Percentiles rank a stretch among this genome's conserved stretches.
Conservation (phyloP, 2,113 vertebrate species). For the Accipiter virgatus region DNA sequence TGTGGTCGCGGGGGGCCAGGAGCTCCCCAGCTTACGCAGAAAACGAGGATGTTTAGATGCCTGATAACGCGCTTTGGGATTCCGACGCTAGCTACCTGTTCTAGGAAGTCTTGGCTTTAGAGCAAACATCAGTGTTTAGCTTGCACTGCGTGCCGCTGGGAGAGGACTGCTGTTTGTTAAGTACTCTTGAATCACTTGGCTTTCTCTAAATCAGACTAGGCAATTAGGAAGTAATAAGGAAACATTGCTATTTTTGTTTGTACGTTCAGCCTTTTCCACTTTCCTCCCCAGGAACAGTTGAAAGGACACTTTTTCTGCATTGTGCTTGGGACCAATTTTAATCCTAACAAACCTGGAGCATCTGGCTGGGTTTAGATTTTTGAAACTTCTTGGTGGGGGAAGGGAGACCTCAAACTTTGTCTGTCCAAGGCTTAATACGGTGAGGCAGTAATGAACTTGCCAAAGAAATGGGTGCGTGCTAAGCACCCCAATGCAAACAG, state of each 20-base stretch:
- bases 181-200: not conserved
- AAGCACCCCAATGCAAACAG: not conserved
- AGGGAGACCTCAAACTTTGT: not conserved
- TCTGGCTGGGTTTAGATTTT: not conserved
- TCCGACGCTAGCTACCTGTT: not conserved
- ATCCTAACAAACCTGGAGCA: not conserved
- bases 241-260: not conserved
- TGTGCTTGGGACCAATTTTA: not conserved
- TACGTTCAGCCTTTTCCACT: not conserved
- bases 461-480: not conserved
- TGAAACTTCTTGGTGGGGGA: not conserved
- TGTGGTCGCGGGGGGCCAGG: not conserved
- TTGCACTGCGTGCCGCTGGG: not conserved
- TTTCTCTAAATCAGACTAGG: not conserved
- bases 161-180: not conserved
- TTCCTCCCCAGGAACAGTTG: not conserved
- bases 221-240: not conserved
- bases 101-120: not conserved
- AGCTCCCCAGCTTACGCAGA: not conserved
- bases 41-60: not conserved
- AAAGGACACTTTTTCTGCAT: not conserved
- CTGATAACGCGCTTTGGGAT: not conserved
- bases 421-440: not conserved
- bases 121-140: not conserved
- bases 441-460: not conserved